A percentile compares a stretch with the other conserved stretches of the same genome.
These are phyloP conservation scores for Drosophila pectinifera DNA, from an alignment of 1,140 invertebrate genomes.

Conservation along the genomic window DNA sequence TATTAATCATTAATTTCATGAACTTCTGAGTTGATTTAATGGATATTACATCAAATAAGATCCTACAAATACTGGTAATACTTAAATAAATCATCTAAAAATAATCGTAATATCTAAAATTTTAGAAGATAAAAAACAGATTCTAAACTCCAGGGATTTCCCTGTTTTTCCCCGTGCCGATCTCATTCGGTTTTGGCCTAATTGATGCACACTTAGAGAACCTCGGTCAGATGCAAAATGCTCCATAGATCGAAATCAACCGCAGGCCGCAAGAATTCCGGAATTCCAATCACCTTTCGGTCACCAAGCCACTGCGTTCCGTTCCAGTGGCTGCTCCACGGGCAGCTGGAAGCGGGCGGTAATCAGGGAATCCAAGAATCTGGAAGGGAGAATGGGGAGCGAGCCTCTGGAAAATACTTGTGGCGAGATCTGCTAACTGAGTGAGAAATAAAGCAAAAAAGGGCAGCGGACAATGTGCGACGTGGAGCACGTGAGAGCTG, in stretches of 20 bases:
- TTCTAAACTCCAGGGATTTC: no score
- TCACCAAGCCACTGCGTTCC: constrained; percentile 16
- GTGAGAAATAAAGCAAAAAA: not conserved
- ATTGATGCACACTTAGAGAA: constrained; percentile 50
- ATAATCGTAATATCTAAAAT: no score
- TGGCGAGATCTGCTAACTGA: constrained; percentile 2
- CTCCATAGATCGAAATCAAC: constrained; percentile 41
- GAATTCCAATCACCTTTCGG: constrained; percentile 50
- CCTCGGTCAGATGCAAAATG: constrained; percentile 33
- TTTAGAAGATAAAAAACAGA: no score
- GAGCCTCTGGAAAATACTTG: constrained; percentile 17
- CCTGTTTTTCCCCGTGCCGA: constrained; percentile 7
- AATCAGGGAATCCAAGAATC: not conserved
- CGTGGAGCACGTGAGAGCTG: constrained; percentile 80
- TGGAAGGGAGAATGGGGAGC: constrained; percentile 6
- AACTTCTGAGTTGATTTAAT: no score
- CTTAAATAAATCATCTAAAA: no score
- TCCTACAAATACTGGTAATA: no score
- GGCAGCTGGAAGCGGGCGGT: no score
- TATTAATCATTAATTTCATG: no score
- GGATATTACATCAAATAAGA: no score
- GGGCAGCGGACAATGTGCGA: constrained; percentile 41
- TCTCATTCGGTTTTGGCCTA: constrained; percentile 18
- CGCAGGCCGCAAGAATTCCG: constrained; percentile 45
- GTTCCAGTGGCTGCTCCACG: constrained; percentile 34